These are phyloP conservation scores for Oreonectes daqikongensis DNA, from an alignment of 2,797 vertebrate genomes.

Conservation along the genomic window DNA sequence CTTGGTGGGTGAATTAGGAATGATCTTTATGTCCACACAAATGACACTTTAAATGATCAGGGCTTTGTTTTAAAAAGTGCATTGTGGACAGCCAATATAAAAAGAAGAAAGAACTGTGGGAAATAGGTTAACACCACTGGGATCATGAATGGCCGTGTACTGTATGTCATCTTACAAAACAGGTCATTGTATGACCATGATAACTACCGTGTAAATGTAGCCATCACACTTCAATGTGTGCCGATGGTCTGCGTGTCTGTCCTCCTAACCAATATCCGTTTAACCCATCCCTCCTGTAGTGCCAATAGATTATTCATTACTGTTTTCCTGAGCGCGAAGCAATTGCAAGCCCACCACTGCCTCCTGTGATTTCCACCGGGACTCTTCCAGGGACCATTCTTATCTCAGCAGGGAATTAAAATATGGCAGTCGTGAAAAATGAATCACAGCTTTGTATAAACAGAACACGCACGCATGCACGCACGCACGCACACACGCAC, in stretches of 20 bases:
- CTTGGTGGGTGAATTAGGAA: no score
- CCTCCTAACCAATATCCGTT: conserved; percentile 16
- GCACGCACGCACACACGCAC: conserved; percentile 18
- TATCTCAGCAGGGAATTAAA: conserved; percentile 73
- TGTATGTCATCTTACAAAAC: conserved; percentile 14
- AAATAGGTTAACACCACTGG: conserved; percentile 27
- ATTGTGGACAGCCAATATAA: not conserved
- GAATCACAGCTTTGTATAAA: conserved; percentile 74
- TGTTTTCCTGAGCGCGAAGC: conserved; percentile 69
- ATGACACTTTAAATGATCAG: not conserved
- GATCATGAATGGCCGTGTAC: not conserved
- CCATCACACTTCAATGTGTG: conserved; percentile 4
- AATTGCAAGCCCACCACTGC: conserved; percentile 65
- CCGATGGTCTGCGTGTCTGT: not conserved
- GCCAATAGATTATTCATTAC: conserved; percentile 79
- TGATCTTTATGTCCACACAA: no score
- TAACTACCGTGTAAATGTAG: not conserved
- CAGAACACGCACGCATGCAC: conserved; percentile 40
- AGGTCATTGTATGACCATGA: conserved; percentile 2
- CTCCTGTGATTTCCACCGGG: conserved; percentile 78
- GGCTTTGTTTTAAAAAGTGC: not conserved
- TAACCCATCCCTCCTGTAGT: conserved; percentile 39
- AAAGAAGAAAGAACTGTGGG: not conserved
- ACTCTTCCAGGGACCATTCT: conserved; percentile 73
- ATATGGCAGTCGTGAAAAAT: conserved; percentile 70